Evolutionary conservation across 2,888 invertebrate species (phyloP).

Genomic region (Pachydiplax longipennis): DNA sequence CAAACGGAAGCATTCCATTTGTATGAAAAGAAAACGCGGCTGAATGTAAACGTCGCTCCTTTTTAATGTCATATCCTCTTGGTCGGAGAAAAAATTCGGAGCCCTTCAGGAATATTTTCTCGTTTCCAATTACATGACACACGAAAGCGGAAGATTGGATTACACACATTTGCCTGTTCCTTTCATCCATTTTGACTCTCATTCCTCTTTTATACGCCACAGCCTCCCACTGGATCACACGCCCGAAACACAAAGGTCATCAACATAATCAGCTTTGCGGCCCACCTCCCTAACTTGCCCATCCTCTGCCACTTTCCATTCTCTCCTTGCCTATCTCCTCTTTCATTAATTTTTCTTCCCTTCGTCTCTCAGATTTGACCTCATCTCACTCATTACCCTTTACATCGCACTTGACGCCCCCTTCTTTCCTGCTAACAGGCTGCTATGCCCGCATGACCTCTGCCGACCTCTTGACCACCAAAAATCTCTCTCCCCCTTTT

Average conservation of each 20-base stretch:
- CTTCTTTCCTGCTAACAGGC: background rate
- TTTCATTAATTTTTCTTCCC: background rate
- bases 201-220: background rate
- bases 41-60: background rate
- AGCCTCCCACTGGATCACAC: slow-evolving; percentile 25
- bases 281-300: background rate
- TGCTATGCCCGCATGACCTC: background rate
- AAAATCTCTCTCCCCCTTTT: background rate
- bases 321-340: background rate
- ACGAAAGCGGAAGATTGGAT: slow-evolving; percentile 9
- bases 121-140: slow-evolving; percentile 1
- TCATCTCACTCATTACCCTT: background rate
- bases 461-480: slow-evolving; percentile 14
- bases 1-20: no score
- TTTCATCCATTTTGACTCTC: background rate
- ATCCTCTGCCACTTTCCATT: background rate
- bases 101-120: background rate
- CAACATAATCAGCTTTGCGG: slow-evolving; percentile 33
- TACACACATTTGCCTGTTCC: background rate
- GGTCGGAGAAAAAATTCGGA: no score
- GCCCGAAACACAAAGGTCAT: slow-evolving; percentile 29
- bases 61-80: background rate
- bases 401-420: background rate
- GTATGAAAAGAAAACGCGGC: background rate
- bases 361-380: background rate